phyloP scores from a whole-genome alignment of 2,888 invertebrate genomes.

The Ophioninae sp. region DNA sequence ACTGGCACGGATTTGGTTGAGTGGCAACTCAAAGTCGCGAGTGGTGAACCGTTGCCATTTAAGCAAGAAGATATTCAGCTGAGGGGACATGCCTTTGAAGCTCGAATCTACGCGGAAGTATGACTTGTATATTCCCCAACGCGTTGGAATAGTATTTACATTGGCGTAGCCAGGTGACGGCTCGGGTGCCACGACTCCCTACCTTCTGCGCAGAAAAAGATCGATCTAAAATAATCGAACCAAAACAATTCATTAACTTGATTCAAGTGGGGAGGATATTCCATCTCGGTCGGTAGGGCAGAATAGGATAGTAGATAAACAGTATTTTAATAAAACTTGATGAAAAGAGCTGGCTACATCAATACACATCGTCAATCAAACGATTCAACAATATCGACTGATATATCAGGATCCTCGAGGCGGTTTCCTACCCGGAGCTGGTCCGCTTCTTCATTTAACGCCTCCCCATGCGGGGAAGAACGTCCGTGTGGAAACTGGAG shows the following conservation, averaged over 20 bases:
- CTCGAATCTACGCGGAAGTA: conserved; percentile 96
- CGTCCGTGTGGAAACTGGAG: conserved; percentile 94
- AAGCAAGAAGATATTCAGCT: conserved; percentile 90
- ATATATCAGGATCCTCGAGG: conserved; percentile 84
- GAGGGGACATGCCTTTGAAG: conserved; percentile 96
- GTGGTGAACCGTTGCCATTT: conserved; percentile 92
- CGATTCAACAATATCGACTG: not conserved
- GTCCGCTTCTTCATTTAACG: conserved; percentile 88
- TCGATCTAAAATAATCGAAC: too few relatives aligned
- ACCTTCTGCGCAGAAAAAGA: too few relatives aligned
- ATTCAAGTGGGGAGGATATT: too few relatives aligned
- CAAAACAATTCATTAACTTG: too few relatives aligned
- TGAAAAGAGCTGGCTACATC: too few relatives aligned
- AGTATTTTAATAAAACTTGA: too few relatives aligned
- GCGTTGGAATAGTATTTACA: not conserved
- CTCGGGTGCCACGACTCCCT: too few relatives aligned
- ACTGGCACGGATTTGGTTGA: conserved; percentile 98
- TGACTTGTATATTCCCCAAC: not conserved
- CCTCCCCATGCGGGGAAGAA: conserved; percentile 86
- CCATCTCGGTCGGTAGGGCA: too few relatives aligned
- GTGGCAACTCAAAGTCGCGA: conserved; percentile 96
- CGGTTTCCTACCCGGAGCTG: conserved; percentile 97
- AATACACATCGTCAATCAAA: not conserved
- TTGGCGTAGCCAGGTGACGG: too few relatives aligned
- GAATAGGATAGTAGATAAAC: too few relatives aligned